These are phyloP conservation scores for Urophycis tenuis DNA, from an alignment of 2,797 vertebrate genomes.

Conservation along the genomic window DNA sequence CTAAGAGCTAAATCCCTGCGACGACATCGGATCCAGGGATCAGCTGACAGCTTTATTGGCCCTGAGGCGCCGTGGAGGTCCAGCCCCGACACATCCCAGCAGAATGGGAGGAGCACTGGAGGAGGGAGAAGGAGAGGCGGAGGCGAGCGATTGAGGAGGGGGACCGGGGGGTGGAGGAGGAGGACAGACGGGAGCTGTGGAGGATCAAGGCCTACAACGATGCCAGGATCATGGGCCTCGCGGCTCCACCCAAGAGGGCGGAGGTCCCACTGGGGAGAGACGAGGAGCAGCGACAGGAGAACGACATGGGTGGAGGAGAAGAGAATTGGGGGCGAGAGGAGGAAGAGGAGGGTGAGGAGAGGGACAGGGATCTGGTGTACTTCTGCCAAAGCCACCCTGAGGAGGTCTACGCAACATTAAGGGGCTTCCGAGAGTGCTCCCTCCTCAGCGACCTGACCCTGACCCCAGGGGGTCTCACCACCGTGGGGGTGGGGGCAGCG, in stretches of 20 bases:
- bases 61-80: slow-evolving; percentile 52
- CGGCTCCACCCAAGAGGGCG: neutral
- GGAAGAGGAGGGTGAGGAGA: slow-evolving; percentile 16
- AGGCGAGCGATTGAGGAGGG: slow-evolving; percentile 60
- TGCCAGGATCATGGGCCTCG: slow-evolving; percentile 38
- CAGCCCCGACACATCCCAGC: slow-evolving; percentile 44
- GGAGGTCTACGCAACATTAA: slow-evolving; percentile 55
- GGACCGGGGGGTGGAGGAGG: slow-evolving; percentile 37
- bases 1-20: neutral
- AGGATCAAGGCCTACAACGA: slow-evolving; percentile 70
- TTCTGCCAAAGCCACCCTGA: slow-evolving; percentile 30
- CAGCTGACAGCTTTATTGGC: neutral
- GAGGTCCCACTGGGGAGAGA: neutral
- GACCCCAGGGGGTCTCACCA: slow-evolving; percentile 26
- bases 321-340: slow-evolving; percentile 41
- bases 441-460: slow-evolving; percentile 67
- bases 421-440: slow-evolving; percentile 43
- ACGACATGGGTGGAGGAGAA: neutral
- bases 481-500: slow-evolving; percentile 17
- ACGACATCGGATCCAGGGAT: neutral
- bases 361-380: slow-evolving; percentile 21
- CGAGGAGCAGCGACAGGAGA: neutral
- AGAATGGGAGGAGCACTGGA: slow-evolving; percentile 73
- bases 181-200: slow-evolving; percentile 53
- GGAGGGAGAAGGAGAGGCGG: slow-evolving; percentile 65